These are phyloP conservation scores for Plutomurus gul DNA, from an alignment of 1,140 invertebrate species.

Conservation along the genomic window DNA sequence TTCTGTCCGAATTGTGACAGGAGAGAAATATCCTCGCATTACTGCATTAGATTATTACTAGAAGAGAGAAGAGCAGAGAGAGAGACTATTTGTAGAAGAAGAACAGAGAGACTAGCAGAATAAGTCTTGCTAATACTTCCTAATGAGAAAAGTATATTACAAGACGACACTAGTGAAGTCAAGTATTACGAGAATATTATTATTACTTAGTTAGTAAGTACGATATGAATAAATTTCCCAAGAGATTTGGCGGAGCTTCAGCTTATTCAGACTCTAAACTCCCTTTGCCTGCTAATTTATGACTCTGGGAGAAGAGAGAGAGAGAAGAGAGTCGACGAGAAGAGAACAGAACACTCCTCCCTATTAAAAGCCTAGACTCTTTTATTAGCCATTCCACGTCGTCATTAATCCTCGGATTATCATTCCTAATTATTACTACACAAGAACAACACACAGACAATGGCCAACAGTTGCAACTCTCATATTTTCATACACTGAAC, in stretches of 20 bases:
- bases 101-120: not conserved
- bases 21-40: not conserved
- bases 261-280: not conserved
- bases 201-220: not conserved
- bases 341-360: not conserved
- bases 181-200: too few species aligned
- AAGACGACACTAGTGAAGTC: not conserved
- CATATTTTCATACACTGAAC: too few species aligned
- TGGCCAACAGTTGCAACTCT: too few species aligned
- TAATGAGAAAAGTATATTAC: slow-evolving; percentile 16
- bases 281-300: not conserved
- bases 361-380: slow-evolving; percentile 11
- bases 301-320: not conserved
- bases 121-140: not conserved
- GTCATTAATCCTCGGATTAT: slow-evolving; percentile 29
- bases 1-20: slow-evolving; percentile 17
- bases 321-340: too few species aligned
- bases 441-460: too few species aligned
- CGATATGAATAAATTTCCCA: slow-evolving; percentile 18
- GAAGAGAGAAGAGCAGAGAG: not conserved
- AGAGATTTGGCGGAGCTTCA: slow-evolving; percentile 20
- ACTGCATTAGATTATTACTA: not conserved
- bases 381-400: slow-evolving; percentile 28
- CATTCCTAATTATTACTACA: slow-evolving; percentile 27
- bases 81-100: too few species aligned